These are phyloP conservation scores for Hippocampus abdominalis DNA, from an alignment of 2,113 vertebrate species.

Conservation along the genomic window DNA sequence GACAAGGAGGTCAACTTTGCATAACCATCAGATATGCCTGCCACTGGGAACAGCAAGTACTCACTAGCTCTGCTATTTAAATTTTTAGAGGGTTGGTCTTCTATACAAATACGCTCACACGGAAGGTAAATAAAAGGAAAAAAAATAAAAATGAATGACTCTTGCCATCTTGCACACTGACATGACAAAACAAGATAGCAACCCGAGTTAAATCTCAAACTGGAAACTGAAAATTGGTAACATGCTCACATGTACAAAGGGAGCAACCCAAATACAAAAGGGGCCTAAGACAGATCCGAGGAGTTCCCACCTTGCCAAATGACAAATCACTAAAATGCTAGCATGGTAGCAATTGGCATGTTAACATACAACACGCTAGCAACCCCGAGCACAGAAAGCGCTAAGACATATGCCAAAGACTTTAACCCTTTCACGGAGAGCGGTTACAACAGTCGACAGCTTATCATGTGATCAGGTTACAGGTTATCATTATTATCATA, in stretches of 20 bases:
- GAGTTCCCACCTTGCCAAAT: too few species aligned
- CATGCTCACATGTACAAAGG: background rate
- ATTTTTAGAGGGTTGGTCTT: background rate
- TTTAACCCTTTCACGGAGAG: too few species aligned
- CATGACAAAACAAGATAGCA: background rate
- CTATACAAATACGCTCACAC: background rate
- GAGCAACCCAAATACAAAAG: too few species aligned
- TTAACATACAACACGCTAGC: too few species aligned
- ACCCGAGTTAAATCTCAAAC: background rate
- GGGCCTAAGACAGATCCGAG: too few species aligned
- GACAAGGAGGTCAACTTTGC: conserved; percentile 27
- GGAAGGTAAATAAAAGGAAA: background rate
- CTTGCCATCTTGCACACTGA: background rate
- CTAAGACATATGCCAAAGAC: too few species aligned
- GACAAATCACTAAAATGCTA: too few species aligned
- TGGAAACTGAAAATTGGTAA: background rate
- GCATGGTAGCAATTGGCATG: too few species aligned
- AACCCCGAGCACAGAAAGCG: too few species aligned
- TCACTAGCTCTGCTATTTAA: background rate
- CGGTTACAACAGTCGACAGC: too few species aligned
- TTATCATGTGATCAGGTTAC: too few species aligned
- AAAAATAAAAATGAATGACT: background rate
- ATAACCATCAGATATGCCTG: conserved; percentile 13
- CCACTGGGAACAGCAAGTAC: background rate
- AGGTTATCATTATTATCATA: too few species aligned